Conservation (phyloP, 2,888 invertebrate species). For the Lithophane ornitopus region DNA sequence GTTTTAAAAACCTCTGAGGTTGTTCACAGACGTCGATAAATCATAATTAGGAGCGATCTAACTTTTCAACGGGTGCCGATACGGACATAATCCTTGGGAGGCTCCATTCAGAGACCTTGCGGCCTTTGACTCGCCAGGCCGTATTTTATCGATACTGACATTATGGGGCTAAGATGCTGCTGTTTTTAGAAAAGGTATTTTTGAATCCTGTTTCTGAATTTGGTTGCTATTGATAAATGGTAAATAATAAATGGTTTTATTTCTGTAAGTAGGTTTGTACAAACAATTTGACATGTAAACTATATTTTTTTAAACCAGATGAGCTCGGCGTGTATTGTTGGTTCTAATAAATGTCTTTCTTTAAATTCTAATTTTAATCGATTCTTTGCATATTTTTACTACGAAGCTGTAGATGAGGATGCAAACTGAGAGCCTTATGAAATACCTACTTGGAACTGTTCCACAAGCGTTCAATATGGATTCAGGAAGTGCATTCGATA, state of each 20-base stretch:
- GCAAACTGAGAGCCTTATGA: background rate
- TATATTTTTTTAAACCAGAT: too few species aligned
- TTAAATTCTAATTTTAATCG: too few species aligned
- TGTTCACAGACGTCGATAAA: slow-evolving; percentile 74
- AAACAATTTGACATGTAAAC: too few species aligned
- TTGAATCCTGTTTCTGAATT: too few species aligned
- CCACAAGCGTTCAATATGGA: background rate
- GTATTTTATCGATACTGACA: slow-evolving; percentile 78
- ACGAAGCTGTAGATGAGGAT: background rate
- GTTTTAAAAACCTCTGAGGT: slow-evolving; percentile 41
- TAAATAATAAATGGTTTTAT: too few species aligned
- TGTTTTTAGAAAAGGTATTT: background rate
- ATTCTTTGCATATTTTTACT: too few species aligned
- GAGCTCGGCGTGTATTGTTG: too few species aligned
- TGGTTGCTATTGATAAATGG: too few species aligned
- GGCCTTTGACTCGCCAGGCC: slow-evolving; percentile 75
- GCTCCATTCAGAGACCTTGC: slow-evolving; percentile 66
- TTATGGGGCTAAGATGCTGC: slow-evolving; percentile 69
- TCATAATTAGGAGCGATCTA: slow-evolving; percentile 85
- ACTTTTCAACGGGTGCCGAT: slow-evolving; percentile 84
- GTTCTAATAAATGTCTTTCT: too few species aligned
- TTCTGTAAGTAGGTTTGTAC: too few species aligned
- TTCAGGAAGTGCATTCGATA: background rate
- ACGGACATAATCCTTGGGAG: slow-evolving; percentile 76
- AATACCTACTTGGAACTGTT: background rate